These are phyloP conservation scores for Sula dactylatra DNA, from an alignment of 2,113 vertebrate genomes.

Conservation along the genomic window DNA sequence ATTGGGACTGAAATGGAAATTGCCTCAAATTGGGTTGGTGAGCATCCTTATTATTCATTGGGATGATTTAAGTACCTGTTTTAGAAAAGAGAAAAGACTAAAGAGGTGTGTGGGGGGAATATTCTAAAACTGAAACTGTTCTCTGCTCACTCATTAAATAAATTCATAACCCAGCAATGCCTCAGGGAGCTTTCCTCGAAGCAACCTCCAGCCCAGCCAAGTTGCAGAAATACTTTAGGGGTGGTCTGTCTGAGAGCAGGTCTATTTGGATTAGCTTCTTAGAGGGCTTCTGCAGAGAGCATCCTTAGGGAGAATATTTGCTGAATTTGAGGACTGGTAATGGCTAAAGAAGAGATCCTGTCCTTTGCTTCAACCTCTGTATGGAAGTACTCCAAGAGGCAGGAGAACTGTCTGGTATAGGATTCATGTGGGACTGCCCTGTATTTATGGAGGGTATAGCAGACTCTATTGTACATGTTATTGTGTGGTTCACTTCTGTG, in stretches of 20 bases:
- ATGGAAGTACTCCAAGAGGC: background rate
- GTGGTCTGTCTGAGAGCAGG: background rate
- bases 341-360: background rate
- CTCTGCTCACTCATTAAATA: background rate
- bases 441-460: background rate
- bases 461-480: accelerated
- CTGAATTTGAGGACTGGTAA: background rate
- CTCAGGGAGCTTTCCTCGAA: background rate
- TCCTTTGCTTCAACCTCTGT: background rate
- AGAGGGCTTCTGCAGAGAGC: background rate
- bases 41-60: constrained; percentile 36
- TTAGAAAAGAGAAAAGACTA: background rate
- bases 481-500: background rate
- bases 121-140: background rate
- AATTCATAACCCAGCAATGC: background rate
- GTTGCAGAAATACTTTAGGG: background rate
- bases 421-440: background rate
- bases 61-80: constrained; percentile 26
- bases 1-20: constrained; percentile 55
- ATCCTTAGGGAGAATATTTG: background rate
- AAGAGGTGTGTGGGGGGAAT: background rate
- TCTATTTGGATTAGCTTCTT: background rate
- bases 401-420: background rate
- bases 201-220: background rate
- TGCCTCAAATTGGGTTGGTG: constrained; percentile 22